Conservation (phyloP, 2,113 vertebrate species). For the Beaufortia kweichowensis region DNA sequence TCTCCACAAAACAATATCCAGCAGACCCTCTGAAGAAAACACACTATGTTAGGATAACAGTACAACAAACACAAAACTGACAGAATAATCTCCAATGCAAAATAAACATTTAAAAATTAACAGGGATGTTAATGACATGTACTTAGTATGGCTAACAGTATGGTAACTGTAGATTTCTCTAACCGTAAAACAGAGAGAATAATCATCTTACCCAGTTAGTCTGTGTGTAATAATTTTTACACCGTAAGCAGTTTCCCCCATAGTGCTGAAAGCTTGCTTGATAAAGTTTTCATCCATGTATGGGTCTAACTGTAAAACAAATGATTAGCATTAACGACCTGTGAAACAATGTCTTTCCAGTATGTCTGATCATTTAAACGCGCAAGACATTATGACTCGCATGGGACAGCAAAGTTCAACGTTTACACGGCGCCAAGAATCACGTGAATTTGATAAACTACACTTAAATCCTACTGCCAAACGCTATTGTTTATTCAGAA, state of each 20-base stretch:
- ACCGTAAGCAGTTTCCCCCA: slow-evolving; percentile 77
- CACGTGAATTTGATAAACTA: too few relatives aligned
- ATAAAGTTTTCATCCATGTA: slow-evolving; percentile 82
- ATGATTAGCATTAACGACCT: neutral
- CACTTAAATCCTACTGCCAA: neutral
- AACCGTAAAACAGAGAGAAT: neutral
- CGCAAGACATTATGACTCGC: neutral
- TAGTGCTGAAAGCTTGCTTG: slow-evolving; percentile 78
- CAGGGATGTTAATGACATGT: neutral
- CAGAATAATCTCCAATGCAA: neutral
- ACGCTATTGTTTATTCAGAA: neutral
- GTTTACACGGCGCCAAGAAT: neutral
- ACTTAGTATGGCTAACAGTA: too few relatives aligned
- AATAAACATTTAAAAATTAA: neutral
- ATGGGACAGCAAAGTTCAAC: neutral
- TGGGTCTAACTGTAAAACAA: slow-evolving; percentile 72
- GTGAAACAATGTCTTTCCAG: neutral
- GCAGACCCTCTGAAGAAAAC: slow-evolving; percentile 69
- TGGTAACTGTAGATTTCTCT: neutral
- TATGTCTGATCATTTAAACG: neutral
- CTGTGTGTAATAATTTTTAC: slow-evolving; percentile 81
- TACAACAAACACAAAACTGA: neutral
- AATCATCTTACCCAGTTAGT: slow-evolving; percentile 72
- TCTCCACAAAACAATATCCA: slow-evolving; percentile 82
- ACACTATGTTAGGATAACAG: neutral